These are phyloP conservation scores for Ips nitidus DNA, from an alignment of 1,140 invertebrate genomes.

Conservation along the genomic window DNA sequence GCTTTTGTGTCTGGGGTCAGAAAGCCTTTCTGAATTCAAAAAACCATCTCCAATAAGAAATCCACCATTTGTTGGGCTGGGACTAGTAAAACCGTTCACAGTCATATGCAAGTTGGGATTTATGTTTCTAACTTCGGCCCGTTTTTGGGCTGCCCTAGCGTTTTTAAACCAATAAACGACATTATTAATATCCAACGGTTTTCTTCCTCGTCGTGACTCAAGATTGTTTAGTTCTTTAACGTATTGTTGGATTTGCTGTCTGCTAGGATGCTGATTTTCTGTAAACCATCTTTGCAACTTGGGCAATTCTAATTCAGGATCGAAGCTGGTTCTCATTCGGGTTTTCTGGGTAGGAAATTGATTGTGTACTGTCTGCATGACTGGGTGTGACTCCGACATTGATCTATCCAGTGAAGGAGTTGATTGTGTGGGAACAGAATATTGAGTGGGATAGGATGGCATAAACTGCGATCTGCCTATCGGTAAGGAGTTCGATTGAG, in stretches of 20 bases:
- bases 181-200: conserved; percentile 94
- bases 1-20: conserved; percentile 56
- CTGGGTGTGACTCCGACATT: conserved; percentile 63
- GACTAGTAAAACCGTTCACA: conserved; percentile 65
- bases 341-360: conserved; percentile 84
- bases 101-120: conserved; percentile 57
- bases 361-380: conserved; percentile 69
- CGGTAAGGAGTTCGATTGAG: conserved; percentile 60
- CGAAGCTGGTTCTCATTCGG: conserved; percentile 89
- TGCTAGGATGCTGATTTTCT: conserved; percentile 92
- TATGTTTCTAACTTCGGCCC: conserved; percentile 73
- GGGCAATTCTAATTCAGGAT: conserved; percentile 93
- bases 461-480: conserved; percentile 42
- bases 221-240: conserved; percentile 90
- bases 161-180: conserved; percentile 99
- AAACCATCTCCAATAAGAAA: conserved; percentile 58
- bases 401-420: conserved; percentile 54
- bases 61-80: conserved; percentile 61
- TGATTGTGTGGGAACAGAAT: conserved; percentile 50
- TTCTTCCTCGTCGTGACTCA: conserved; percentile 87
- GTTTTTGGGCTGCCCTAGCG: conserved; percentile 90
- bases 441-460: conserved; percentile 52
- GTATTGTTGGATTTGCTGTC: conserved; percentile 93
- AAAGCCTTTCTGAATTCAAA: conserved; percentile 54
- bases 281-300: conserved; percentile 93